A percentile compares a stretch with the other conserved stretches of the same genome.
Evolutionary conservation across 1,140 invertebrate species (phyloP).

Genomic region (Drosophila sp.): DNA sequence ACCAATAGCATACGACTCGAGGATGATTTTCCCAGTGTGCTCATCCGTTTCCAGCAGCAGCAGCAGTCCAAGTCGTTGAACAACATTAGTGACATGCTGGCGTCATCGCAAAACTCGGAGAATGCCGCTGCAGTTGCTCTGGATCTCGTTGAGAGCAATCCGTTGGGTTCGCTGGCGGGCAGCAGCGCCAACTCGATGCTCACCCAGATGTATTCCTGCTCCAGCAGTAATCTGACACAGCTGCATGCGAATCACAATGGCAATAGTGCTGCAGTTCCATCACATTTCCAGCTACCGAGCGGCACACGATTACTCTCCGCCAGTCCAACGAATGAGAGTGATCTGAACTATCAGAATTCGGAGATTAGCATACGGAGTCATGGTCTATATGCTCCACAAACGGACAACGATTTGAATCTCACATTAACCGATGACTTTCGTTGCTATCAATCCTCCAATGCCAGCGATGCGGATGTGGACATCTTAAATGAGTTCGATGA

Average conservation of each 20-base stretch:
- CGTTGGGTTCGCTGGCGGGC: slow-evolving; percentile 26
- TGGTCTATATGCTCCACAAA: slow-evolving; percentile 86
- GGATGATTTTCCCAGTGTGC: slow-evolving; percentile 67
- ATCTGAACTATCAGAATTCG: slow-evolving; percentile 87
- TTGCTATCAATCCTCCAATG: slow-evolving; percentile 82
- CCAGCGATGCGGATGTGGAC: slow-evolving; percentile 79
- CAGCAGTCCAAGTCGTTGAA: slow-evolving; percentile 81
- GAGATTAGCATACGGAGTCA: slow-evolving; percentile 87
- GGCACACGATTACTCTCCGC: slow-evolving; percentile 63
- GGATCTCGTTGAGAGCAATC: not conserved
- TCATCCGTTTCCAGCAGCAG: slow-evolving; percentile 69
- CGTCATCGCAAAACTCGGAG: not conserved
- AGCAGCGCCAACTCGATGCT: slow-evolving; percentile 50
- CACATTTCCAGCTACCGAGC: slow-evolving; percentile 27
- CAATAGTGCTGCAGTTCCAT: slow-evolving; percentile 45
- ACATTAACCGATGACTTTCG: slow-evolving; percentile 81
- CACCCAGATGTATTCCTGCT: slow-evolving; percentile 57
- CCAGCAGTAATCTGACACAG: slow-evolving; percentile 64
- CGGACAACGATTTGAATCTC: slow-evolving; percentile 83
- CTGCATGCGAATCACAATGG: slow-evolving; percentile 85
- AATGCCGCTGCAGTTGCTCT: slow-evolving; percentile 21
- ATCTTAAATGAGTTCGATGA: slow-evolving; percentile 78
- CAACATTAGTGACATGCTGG: slow-evolving; percentile 76
- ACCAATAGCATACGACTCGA: slow-evolving; percentile 69
- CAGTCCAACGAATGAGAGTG: slow-evolving; percentile 87